Percentiles rank a stretch among this genome's conserved stretches.
Evolutionary conservation across 2,888 invertebrate genomes (phyloP).

Genomic region (Ophion obscuratus): DNA sequence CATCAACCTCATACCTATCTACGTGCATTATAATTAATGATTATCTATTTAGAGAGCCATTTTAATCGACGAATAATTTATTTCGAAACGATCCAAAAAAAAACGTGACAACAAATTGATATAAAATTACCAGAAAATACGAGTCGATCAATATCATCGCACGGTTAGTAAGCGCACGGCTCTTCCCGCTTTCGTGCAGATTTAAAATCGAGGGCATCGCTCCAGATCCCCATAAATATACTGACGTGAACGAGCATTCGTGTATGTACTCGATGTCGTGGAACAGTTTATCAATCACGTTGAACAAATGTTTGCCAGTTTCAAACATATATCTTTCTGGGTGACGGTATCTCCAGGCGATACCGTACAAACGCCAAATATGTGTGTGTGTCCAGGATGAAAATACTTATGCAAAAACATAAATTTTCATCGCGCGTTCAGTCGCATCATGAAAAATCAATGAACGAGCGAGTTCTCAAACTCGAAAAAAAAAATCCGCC

Average conservation of each 20-base stretch:
- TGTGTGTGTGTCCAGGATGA: background rate
- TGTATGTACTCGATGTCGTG: conserved; percentile 52
- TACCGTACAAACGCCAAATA: background rate
- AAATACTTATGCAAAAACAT: background rate
- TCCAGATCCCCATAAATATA: background rate
- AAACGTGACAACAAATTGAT: background rate
- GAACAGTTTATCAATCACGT: conserved; percentile 74
- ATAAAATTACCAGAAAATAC: background rate
- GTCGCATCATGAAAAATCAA: background rate
- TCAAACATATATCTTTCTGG: conserved; percentile 37
- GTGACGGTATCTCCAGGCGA: conserved; percentile 10
- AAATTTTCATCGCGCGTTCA: background rate
- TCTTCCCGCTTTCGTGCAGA: background rate
- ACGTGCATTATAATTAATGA: background rate
- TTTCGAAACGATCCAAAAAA: background rate
- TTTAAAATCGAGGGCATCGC: background rate
- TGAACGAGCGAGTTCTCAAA: background rate
- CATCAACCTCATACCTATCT: background rate
- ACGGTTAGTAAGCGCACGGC: background rate
- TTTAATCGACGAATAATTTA: background rate
- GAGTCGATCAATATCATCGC: background rate
- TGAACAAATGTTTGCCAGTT: conserved; percentile 70
- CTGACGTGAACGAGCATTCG: conserved; percentile 1
- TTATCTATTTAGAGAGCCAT: background rate
- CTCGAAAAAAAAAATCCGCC: background rate